These are phyloP conservation scores for Yponomeuta malinellus DNA, from an alignment of 2,888 invertebrate genomes.

Conservation along the genomic window DNA sequence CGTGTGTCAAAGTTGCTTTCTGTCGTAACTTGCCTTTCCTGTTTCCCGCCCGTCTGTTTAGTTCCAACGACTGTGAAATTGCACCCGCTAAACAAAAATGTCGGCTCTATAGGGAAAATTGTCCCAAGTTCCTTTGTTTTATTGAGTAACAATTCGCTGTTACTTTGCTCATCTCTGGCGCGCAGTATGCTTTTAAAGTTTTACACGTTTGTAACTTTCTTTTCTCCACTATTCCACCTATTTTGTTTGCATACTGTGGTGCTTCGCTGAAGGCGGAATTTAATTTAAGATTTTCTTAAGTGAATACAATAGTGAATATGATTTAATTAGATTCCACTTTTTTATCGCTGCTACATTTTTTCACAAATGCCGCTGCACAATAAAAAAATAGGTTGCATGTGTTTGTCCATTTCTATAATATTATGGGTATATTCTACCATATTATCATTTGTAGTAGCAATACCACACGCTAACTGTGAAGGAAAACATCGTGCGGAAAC, in stretches of 20 bases:
- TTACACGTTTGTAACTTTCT: background rate
- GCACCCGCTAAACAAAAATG: constrained; percentile 41
- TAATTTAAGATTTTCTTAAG: no score
- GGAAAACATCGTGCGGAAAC: no score
- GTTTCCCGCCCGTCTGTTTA: constrained; percentile 36
- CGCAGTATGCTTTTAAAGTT: background rate
- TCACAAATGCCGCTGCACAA: no score
- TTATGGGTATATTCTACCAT: no score
- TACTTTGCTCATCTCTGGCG: background rate
- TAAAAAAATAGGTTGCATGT: no score
- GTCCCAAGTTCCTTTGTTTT: background rate
- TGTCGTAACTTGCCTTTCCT: background rate
- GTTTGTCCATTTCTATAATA: no score
- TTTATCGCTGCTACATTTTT: no score
- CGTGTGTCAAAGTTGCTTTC: background rate
- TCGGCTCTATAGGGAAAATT: constrained; percentile 20
- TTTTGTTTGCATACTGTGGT: background rate
- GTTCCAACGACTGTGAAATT: constrained; percentile 59
- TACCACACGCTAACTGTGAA: no score
- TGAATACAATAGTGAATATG: no score
- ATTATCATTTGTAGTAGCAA: no score
- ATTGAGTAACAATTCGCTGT: background rate
- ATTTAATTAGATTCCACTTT: no score
- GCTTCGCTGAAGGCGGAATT: no score
- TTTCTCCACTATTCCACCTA: background rate